These are phyloP conservation scores for Gortyna flavago DNA, from an alignment of 2,888 invertebrate genomes.

Conservation along the genomic window DNA sequence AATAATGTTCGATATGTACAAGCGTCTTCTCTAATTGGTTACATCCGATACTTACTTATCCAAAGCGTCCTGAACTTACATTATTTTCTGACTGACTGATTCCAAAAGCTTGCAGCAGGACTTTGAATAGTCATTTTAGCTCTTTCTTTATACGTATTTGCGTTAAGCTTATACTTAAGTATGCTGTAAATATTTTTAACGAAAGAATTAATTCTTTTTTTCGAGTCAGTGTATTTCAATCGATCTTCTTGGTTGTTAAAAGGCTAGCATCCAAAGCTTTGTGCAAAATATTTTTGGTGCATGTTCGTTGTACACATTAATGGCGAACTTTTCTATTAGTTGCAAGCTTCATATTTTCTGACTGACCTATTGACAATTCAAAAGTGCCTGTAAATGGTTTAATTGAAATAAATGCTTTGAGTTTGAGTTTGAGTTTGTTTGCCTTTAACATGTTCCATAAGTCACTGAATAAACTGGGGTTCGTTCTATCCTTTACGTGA, in stretches of 20 bases:
- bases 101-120: not conserved
- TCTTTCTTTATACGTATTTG: not conserved
- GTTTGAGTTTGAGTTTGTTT: no score
- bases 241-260: not conserved
- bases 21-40: conserved; percentile 8
- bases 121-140: not conserved
- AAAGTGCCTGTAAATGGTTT: no score
- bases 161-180: not conserved
- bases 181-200: not conserved
- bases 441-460: not conserved
- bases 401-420: no score
- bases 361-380: no score
- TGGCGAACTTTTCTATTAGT: not conserved
- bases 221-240: no score
- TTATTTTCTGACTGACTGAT: not conserved
- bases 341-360: no score
- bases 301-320: not conserved
- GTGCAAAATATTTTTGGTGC: not conserved
- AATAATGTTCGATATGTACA: conserved; percentile 18
- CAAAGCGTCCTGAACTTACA: not conserved
- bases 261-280: not conserved
- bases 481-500: not conserved
- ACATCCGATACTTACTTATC: not conserved
- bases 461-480: not conserved
- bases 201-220: not conserved